Evolutionary conservation across 2,888 invertebrate species (phyloP).

Genomic region (Parnassius apollo): DNA sequence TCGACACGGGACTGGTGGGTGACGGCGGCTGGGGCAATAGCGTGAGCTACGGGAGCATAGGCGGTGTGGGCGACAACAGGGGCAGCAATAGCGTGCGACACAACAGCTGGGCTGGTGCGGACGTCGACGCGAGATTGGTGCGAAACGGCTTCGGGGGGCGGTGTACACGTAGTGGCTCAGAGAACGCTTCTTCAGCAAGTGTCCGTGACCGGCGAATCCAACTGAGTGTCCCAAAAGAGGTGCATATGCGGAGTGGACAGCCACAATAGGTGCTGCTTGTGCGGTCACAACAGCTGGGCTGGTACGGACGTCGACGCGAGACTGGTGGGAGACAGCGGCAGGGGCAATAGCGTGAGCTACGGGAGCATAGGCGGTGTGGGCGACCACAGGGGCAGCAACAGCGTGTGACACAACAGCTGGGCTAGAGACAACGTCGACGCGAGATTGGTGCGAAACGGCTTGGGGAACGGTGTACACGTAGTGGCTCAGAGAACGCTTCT

Average conservation of each 20-base stretch:
- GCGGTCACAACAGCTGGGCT: slow-evolving; percentile 39
- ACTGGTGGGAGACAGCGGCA: slow-evolving; percentile 47
- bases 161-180: slow-evolving; percentile 48
- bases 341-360: slow-evolving; percentile 37
- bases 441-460: slow-evolving; percentile 48
- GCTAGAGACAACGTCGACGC: slow-evolving; percentile 41
- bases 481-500: slow-evolving; percentile 52
- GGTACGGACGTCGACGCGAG: slow-evolving; percentile 51
- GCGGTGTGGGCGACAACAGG: slow-evolving; percentile 50
- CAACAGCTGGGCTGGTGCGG: slow-evolving; percentile 38
- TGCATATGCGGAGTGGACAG: slow-evolving; percentile 40
- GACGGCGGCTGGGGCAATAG: slow-evolving; percentile 66
- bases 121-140: slow-evolving; percentile 38
- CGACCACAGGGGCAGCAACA: slow-evolving; percentile 29
- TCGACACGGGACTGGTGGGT: slow-evolving; percentile 77
- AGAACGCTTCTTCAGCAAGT: slow-evolving; percentile 51
- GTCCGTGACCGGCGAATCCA: slow-evolving; percentile 52
- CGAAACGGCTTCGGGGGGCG: slow-evolving; percentile 45
- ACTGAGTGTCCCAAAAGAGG: slow-evolving; percentile 33
- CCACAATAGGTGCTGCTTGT: slow-evolving; percentile 46
- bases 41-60: slow-evolving; percentile 43
- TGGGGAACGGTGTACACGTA: slow-evolving; percentile 43
- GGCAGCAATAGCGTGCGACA: slow-evolving; percentile 40
- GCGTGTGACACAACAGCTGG: slow-evolving; percentile 27
- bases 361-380: slow-evolving; percentile 28